Evolutionary conservation across 2,888 invertebrate species (phyloP).

Genomic region (Andrena hattorfiana): DNA sequence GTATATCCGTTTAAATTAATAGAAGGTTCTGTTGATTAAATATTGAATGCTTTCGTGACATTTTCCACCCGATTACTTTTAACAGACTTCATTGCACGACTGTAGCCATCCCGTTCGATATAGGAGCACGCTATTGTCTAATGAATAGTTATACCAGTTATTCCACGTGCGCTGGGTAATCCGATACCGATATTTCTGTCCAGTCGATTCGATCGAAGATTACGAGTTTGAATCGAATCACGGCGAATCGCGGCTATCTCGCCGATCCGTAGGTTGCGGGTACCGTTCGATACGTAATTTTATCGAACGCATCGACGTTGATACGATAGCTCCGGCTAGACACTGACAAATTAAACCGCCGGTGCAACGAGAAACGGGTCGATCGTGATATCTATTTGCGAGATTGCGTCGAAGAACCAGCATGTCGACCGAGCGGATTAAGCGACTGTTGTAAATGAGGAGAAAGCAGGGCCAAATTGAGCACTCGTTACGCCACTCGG

Average conservation of each 20-base stretch:
- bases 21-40: neutral
- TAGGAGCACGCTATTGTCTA: constrained; percentile 12
- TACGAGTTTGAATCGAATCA: constrained; percentile 28
- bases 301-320: constrained; percentile 24
- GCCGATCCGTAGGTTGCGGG: constrained; percentile 14
- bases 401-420: constrained; percentile 37
- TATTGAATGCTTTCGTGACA: neutral
- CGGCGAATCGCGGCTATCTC: constrained; percentile 1
- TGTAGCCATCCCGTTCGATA: neutral
- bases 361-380: constrained; percentile 27
- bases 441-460: constrained; percentile 45
- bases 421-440: constrained; percentile 45
- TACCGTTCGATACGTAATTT: constrained; percentile 46
- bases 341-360: constrained; percentile 46
- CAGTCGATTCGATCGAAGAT: constrained; percentile 48
- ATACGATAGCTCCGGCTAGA: constrained; percentile 22
- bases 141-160: constrained; percentile 53
- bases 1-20: too few species aligned
- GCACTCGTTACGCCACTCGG: constrained; percentile 41
- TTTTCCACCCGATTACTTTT: constrained; percentile 20
- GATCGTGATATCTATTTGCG: constrained; percentile 39
- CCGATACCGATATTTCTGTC: constrained; percentile 47
- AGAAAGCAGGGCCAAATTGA: constrained; percentile 48
- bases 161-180: constrained; percentile 30
- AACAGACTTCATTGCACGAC: constrained; percentile 2